These are phyloP conservation scores for Serrognathus titanus DNA, from an alignment of 2,888 invertebrate species.

Conservation along the genomic window DNA sequence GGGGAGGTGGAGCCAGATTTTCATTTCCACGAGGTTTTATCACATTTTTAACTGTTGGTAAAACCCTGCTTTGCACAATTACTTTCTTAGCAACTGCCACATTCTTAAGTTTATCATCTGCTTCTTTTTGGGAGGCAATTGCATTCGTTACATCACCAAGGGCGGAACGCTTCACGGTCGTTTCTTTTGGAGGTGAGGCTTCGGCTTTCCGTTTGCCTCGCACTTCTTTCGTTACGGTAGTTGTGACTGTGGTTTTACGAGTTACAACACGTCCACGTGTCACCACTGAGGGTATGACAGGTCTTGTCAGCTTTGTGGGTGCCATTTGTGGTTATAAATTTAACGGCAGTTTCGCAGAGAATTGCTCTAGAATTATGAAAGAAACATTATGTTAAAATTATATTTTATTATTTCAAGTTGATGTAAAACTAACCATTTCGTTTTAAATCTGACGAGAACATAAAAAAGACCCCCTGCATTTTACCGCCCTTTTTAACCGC, in stretches of 20 bases:
- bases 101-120: constrained; percentile 28
- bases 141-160: constrained; percentile 85
- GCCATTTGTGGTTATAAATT: constrained; percentile 52
- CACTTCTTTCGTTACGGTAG: constrained; percentile 44
- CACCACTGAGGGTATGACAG: constrained; percentile 47
- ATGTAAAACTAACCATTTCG: neutral
- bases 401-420: too few relatives aligned
- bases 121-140: constrained; percentile 37
- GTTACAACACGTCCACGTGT: constrained; percentile 58
- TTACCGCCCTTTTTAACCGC: neutral
- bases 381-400: too few relatives aligned
- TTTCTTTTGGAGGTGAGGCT: constrained; percentile 72
- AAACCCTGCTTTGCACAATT: constrained; percentile 40
- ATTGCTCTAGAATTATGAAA: neutral
- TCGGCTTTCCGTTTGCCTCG: constrained; percentile 76
- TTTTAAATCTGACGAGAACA: neutral
- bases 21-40: constrained; percentile 46
- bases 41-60: constrained; percentile 43
- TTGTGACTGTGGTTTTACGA: constrained; percentile 18
- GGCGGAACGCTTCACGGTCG: constrained; percentile 74
- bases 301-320: constrained; percentile 59
- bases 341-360: neutral
- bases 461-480: neutral
- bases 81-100: constrained; percentile 50
- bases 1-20: constrained; percentile 41